Base-by-base conservation (phyloP, 2,888 invertebrate species). In the Isotomurus palustris region DNA sequence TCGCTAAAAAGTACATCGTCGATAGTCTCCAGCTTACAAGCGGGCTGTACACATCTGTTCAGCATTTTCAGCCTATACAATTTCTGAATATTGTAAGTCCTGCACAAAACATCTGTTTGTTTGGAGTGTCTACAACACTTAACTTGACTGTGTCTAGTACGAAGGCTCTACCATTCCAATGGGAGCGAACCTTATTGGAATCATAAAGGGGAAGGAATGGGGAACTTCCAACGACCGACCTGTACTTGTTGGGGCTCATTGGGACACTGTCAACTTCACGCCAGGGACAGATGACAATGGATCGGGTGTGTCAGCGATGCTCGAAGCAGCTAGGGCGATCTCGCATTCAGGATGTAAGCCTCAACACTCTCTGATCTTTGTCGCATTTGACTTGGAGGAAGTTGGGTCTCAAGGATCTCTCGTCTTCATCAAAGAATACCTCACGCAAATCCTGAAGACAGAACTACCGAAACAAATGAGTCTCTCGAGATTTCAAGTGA, bases 311-410 rank as follows among this genome's bases (percentile, higher is more conserved):
- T 69, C 73, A 3, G 73, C 73, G 1, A 70, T 75, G 64, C 55
- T 75, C 49, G 75, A 75, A 64, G 69, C 71, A 24, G 73, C 74
- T 2, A 52, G 73, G 17, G 68, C 71, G 1, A 64, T 74, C 25
- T 55, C 72, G 4, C 64, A 71, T 50, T 66, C 71, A 22, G 65
- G 64, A 2, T 73, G 72, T 60, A 59, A 44, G 63, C 69, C 69
- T 12, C 64, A 73, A 41, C 69, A 72, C 56, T 70, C 72, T 10
- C 62, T 75, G n/a, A 70, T 75, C 43, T 75, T 75, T 57, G 75
- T 75, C 3, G 73, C 74, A 1, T 75, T 75, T 62, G 75, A 75
- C 53, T 62, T 74, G 58, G 75, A 75, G 65, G 75, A 75, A 70
- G 70, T 71, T 17, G 75, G 75, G 36, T 69, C 71, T 40, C 68